These are phyloP conservation scores for Orius laevigatus DNA, from an alignment of 1,140 invertebrate genomes.

Conservation along the genomic window DNA sequence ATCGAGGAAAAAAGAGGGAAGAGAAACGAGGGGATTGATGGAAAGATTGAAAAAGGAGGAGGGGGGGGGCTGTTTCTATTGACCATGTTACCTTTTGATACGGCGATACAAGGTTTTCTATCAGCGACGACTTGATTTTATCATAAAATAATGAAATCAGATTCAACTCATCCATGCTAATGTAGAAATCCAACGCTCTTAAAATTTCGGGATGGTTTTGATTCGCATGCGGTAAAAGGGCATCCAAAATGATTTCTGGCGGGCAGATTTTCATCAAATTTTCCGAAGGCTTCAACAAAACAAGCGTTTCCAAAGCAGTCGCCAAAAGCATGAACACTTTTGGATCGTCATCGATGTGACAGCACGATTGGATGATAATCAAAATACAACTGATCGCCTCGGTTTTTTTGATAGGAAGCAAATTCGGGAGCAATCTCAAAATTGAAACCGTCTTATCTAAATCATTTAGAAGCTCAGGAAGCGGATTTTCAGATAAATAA, in stretches of 20 bases:
- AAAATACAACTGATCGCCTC: not conserved
- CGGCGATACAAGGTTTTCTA: constrained; percentile 9
- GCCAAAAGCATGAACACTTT: not conserved
- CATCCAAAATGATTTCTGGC: constrained; percentile 6
- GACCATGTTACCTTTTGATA: constrained; percentile 16
- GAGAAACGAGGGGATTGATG: not conserved
- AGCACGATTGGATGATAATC: not conserved
- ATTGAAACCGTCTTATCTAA: not conserved
- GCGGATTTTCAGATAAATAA: not conserved
- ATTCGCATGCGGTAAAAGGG: not conserved
- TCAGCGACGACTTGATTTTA: constrained; percentile 16
- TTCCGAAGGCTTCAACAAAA: constrained; percentile 9
- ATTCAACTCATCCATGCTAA: constrained; percentile 10
- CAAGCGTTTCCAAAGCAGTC: constrained; percentile 3
- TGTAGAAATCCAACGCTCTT: constrained; percentile 14
- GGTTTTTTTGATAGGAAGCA: constrained; percentile 10
- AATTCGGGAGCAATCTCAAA: constrained; percentile 11
- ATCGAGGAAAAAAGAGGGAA: not conserved
- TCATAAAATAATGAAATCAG: not conserved
- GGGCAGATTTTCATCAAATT: not conserved
- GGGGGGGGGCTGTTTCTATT: too few species aligned
- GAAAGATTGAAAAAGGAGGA: not conserved
- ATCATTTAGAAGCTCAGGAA: not conserved
- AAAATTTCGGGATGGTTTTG: constrained; percentile 4
- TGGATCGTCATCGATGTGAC: not conserved